These are phyloP conservation scores for Xyliphius kryptos DNA, from an alignment of 2,113 vertebrate species.

Conservation along the genomic window DNA sequence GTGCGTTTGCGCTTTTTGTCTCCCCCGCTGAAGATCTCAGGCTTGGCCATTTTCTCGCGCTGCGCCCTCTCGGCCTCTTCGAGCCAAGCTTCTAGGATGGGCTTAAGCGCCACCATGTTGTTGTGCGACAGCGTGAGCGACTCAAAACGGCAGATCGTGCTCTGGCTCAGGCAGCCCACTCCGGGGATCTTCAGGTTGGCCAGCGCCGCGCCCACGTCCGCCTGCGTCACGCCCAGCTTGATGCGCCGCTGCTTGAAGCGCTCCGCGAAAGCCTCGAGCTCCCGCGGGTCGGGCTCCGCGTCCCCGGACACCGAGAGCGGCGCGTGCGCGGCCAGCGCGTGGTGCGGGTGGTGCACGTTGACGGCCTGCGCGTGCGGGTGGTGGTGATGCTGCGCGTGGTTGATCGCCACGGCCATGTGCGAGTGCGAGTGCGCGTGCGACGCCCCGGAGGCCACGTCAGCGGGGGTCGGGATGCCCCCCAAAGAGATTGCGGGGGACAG, in stretches of 20 bases:
- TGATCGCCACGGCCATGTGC: slow-evolving; percentile 75
- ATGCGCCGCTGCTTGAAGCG: slow-evolving; percentile 88
- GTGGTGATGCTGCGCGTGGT: slow-evolving; percentile 63
- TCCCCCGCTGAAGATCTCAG: slow-evolving; percentile 79
- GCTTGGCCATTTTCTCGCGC: slow-evolving; percentile 86
- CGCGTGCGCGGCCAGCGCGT: slow-evolving; percentile 68
- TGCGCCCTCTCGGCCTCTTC: slow-evolving; percentile 88
- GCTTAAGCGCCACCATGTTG: slow-evolving; percentile 92
- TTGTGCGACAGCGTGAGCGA: slow-evolving; percentile 90
- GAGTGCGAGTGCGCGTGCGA: slow-evolving; percentile 80
- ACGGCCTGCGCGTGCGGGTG: slow-evolving; percentile 80
- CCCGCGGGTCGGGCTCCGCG: slow-evolving; percentile 80
- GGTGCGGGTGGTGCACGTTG: slow-evolving; percentile 73
- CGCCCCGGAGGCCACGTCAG: slow-evolving; percentile 76
- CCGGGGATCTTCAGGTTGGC: slow-evolving; percentile 91
- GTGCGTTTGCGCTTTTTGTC: slow-evolving; percentile 90
- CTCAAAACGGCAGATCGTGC: slow-evolving; percentile 91
- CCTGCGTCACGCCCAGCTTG: slow-evolving; percentile 88
- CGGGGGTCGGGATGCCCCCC: slow-evolving; percentile 70
- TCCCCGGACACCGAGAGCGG: slow-evolving; percentile 59
- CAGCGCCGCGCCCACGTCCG: slow-evolving; percentile 82
- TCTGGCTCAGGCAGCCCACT: slow-evolving; percentile 87
- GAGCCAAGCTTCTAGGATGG: slow-evolving; percentile 88
- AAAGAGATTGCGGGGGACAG: slow-evolving; percentile 73
- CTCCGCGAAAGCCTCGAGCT: slow-evolving; percentile 88